Percentiles rank a stretch among this genome's conserved stretches.
Evolutionary conservation across 2,888 invertebrate genomes (phyloP).

Genomic region (Panopea generosa): DNA sequence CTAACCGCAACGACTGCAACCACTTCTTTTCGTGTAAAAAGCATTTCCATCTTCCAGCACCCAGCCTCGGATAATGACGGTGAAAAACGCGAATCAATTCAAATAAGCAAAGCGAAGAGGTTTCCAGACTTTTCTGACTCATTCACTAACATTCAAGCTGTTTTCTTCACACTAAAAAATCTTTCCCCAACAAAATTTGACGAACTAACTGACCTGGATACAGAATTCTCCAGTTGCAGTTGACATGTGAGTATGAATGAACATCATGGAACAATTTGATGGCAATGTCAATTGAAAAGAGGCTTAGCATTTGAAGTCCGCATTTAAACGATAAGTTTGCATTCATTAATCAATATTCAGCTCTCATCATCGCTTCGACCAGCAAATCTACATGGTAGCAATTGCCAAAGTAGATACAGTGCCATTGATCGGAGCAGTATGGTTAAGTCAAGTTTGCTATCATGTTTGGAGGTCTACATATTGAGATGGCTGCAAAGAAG

Average conservation of each 20-base stretch:
- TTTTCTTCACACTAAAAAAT: slow-evolving; percentile 5
- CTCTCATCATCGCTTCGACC: slow-evolving; percentile 48
- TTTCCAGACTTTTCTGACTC: slow-evolving; percentile 17
- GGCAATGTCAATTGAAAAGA: background rate
- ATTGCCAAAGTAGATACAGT: slow-evolving; percentile 76
- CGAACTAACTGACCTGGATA: background rate
- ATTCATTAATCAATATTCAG: background rate
- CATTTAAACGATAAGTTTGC: background rate
- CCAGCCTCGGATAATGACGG: no score
- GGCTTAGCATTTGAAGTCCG: background rate
- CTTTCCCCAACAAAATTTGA: background rate
- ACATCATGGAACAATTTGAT: background rate
- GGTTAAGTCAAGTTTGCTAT: slow-evolving; percentile 64
- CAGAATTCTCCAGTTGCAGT: background rate
- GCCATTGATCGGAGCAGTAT: slow-evolving; percentile 67
- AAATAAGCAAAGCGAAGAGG: slow-evolving; percentile 11
- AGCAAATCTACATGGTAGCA: slow-evolving; percentile 75
- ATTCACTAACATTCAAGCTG: slow-evolving; percentile 5
- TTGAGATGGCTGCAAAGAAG: slow-evolving; percentile 1
- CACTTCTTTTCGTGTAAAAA: no score
- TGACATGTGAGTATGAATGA: background rate
- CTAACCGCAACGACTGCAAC: no score
- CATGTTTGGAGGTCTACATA: no score
- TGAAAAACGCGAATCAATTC: slow-evolving; percentile 24
- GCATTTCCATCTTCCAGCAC: no score